These are phyloP conservation scores for Drosophila subobscura DNA, from an alignment of 1,140 invertebrate species.

Conservation along the genomic window DNA sequence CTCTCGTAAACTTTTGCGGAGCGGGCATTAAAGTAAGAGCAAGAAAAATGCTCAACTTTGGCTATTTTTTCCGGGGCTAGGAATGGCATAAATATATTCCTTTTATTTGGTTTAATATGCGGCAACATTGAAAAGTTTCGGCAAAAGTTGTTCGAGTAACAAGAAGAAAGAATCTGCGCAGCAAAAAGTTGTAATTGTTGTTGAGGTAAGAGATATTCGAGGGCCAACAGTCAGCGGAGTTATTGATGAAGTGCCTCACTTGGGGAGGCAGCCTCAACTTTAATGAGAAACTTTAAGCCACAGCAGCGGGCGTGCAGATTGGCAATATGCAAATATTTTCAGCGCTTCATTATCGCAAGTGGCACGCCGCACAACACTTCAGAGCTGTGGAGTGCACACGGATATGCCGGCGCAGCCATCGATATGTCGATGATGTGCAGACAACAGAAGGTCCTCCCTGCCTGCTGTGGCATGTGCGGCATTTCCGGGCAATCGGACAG, in stretches of 20 bases:
- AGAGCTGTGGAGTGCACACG: constrained; percentile 42
- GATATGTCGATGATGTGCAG: constrained; percentile 34
- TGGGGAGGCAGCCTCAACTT: constrained; percentile 1
- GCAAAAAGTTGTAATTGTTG: constrained; percentile 77
- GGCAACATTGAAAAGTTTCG: constrained; percentile 75
- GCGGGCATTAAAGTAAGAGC: constrained; percentile 73
- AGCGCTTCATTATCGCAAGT: constrained; percentile 64
- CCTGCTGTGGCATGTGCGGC: constrained; percentile 13
- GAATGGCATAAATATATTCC: constrained; percentile 33
- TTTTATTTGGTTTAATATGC: constrained; percentile 72
- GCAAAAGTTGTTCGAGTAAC: constrained; percentile 51
- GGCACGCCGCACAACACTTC: constrained; percentile 64
- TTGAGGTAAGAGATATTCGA: constrained; percentile 71
- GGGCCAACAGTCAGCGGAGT: too few species aligned
- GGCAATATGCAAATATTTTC: constrained; percentile 56
- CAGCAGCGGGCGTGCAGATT: constrained; percentile 40
- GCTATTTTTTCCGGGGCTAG: constrained; percentile 13
- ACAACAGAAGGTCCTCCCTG: constrained; percentile 21
- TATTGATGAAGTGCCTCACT: constrained; percentile 45
- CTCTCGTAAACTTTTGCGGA: constrained; percentile 71
- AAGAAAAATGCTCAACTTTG: constrained; percentile 60
- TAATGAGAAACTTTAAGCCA: constrained; percentile 28
- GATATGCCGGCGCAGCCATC: constrained; percentile 13
- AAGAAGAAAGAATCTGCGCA: constrained; percentile 25
- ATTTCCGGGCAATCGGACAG: constrained; percentile 2